Conservation (phyloP, 2,797 vertebrate species). For the Pipistrellus pygmaeus region DNA sequence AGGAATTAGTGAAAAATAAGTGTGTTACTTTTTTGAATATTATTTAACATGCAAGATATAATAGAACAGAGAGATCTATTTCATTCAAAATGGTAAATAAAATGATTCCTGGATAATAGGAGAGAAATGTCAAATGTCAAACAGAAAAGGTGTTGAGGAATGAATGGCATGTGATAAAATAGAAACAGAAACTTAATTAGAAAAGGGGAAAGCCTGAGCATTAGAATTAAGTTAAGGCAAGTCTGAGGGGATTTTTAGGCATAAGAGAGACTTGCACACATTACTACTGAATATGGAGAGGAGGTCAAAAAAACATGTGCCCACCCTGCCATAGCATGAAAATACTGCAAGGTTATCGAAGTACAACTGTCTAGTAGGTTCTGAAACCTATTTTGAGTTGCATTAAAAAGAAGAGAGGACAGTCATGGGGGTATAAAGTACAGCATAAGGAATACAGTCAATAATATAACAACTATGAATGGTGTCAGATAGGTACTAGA, state of each 20-base stretch:
- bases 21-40: neutral
- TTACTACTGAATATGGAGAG: neutral
- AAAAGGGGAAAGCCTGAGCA: neutral
- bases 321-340: rapidly evolving
- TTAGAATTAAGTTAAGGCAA: neutral
- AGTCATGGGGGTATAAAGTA: neutral
- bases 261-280: neutral
- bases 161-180: neutral
- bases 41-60: neutral
- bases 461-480: neutral
- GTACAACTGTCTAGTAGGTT: neutral
- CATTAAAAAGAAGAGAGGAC: neutral
- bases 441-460: neutral
- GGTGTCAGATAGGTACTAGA: neutral
- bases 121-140: neutral
- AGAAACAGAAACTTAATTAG: neutral
- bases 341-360: neutral
- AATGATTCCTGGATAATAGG: neutral
- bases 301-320: neutral
- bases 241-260: neutral
- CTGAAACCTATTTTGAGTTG: neutral
- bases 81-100: slow-evolving; percentile 24
- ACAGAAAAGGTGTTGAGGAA: neutral
- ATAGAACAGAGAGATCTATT: neutral
- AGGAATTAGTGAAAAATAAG: neutral